phyloP scores from a whole-genome alignment of 2,113 vertebrate species.

The Chrysemys picta region DNA sequence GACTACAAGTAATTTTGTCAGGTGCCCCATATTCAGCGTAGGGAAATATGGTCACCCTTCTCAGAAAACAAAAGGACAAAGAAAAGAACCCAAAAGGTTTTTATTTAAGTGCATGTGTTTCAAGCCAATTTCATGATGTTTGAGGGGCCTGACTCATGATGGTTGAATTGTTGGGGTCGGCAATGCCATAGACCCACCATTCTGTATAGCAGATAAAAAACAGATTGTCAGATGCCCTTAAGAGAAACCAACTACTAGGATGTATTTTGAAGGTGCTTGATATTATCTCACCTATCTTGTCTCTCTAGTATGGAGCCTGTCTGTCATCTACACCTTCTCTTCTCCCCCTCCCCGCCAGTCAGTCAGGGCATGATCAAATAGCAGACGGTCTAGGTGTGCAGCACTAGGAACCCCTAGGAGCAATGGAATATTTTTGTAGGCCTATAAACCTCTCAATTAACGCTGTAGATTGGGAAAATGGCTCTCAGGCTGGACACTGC shows the following conservation, averaged over 20 bases:
- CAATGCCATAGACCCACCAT: background rate
- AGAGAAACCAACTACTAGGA: background rate
- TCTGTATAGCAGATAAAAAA: accelerated
- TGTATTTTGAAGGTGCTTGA: accelerated
- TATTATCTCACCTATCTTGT: background rate
- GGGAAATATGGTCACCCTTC: no score
- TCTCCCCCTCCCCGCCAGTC: background rate
- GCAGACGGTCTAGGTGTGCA: constrained; percentile 55
- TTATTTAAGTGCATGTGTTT: background rate
- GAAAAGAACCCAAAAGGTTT: background rate
- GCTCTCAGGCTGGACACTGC: constrained; percentile 55
- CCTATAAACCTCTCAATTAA: constrained; percentile 70
- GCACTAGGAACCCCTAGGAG: constrained; percentile 46
- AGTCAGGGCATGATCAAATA: constrained; percentile 43
- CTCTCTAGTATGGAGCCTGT: background rate
- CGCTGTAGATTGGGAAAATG: constrained; percentile 68
- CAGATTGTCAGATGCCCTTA: accelerated
- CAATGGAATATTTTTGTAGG: constrained; percentile 68
- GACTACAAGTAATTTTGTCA: no score
- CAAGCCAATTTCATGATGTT: accelerated
- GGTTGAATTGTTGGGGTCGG: background rate
- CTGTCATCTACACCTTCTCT: background rate
- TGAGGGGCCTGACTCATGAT: no score
- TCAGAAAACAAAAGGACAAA: background rate
- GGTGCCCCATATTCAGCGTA: no score